Evolutionary conservation across 2,113 vertebrate genomes (phyloP), one percentile per base, ranked within the genome.

Genomic region (Eulemur rufifrons): DNA sequence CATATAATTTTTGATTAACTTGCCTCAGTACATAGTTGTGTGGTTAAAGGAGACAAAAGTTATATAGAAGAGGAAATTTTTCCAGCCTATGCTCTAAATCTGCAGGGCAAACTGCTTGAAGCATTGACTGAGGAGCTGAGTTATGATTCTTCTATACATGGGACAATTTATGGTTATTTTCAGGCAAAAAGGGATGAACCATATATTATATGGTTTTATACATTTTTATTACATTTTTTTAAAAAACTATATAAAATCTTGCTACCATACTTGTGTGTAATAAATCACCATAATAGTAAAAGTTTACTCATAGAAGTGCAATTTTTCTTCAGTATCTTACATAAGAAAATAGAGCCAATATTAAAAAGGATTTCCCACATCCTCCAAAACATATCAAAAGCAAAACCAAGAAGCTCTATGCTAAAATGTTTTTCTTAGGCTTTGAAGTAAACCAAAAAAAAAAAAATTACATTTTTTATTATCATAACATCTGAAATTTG

Each of bases 391-490:
- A 64, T 71, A 80, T 45, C 45, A 93, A 93, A 84, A 93, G 14
- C 34, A 82, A 94, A 93, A 89, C 2, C 2, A 93, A 78, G 39
- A 87, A 84, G 77, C 71, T 69, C 47, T 77, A n/a, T 69, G 29
- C 25, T 42, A 86, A 89, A 90, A 73, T 88, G 4, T 68, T 95
- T 84, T 87, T 88, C 74, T 73, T 56, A 92, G 23, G 29, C 52
- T 94, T 96, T 88, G n/a, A 95, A 80, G 20, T 82, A 92, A 97
- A 83, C 11, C 59, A 96, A 52, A 15, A 52, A 17, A 78, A 21
- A 74, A 83, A 91, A 42, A 10, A 83, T 82, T 17, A 74, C 83
- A 59, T 92, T 86, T 95, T 52, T 94, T 10, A 80, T 69, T 91
- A 74, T 63, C 39, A 78, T 85, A 9, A 80, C 54, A 18, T 80